These are phyloP conservation scores for Tadarida brasiliensis DNA, from an alignment of 2,797 vertebrate genomes.

Conservation along the genomic window DNA sequence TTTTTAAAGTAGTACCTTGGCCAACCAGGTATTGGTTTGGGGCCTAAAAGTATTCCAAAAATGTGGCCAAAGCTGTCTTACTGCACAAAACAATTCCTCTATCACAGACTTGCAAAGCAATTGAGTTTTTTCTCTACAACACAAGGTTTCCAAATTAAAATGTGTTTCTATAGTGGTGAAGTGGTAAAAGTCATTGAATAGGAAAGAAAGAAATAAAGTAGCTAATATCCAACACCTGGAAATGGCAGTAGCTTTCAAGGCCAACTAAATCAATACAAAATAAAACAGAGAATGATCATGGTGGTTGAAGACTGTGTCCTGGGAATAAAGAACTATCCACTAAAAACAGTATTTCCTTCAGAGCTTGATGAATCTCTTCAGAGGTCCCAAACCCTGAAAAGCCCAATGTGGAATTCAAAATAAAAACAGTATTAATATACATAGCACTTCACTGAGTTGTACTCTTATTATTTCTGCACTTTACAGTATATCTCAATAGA, in stretches of 20 bases:
- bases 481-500: background rate
- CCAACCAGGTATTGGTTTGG: background rate
- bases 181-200: background rate
- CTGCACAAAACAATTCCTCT: background rate
- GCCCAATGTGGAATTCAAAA: conserved; percentile 42
- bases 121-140: background rate
- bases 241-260: background rate
- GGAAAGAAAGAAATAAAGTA: background rate
- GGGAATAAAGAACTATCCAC: background rate
- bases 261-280: conserved; percentile 14
- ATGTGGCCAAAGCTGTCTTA: conserved; percentile 50
- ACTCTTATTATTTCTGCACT: background rate
- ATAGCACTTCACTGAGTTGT: background rate
- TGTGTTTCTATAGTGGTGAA: conserved; percentile 51
- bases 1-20: background rate
- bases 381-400: background rate
- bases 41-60: conserved; percentile 8
- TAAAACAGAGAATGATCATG: background rate
- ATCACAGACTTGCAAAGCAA: background rate
- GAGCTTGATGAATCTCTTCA: background rate
- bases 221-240: background rate
- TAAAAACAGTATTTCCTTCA: background rate
- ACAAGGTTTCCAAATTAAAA: background rate
- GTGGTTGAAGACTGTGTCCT: background rate
- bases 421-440: conserved; percentile 37